A percentile compares a stretch with the other conserved stretches of the same genome.
Conservation (phyloP, 2,113 vertebrate species). For the Struthidea cinerea region DNA sequence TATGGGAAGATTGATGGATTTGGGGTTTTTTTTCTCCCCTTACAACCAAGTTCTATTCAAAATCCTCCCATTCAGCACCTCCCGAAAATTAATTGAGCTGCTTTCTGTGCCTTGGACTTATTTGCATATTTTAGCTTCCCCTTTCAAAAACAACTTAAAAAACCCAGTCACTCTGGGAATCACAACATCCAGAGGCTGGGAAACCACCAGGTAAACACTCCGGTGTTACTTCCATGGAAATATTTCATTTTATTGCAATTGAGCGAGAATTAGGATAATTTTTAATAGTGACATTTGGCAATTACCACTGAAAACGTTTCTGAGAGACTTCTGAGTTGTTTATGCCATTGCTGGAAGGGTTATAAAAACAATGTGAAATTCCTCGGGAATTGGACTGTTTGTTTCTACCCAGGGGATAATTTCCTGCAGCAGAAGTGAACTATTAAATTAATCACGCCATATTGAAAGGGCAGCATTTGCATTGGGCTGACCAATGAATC, state of each 20-base stretch:
- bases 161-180: not conserved
- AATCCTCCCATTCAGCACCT: not conserved
- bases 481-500: constrained; percentile 20
- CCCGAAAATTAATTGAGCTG: not conserved
- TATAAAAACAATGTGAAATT: not conserved
- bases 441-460: constrained; percentile 4
- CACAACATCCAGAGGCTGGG: not conserved
- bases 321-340: constrained; percentile 1
- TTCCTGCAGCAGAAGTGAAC: not conserved
- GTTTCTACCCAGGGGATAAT: not conserved
- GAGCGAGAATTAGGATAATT: not conserved
- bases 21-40: not conserved
- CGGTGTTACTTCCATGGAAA: not conserved
- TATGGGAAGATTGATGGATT: not conserved
- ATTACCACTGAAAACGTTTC: not conserved
- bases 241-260: not conserved
- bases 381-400: not conserved
- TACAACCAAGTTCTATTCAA: not conserved
- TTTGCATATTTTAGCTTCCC: not conserved
- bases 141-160: not conserved
- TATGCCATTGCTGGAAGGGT: not conserved
- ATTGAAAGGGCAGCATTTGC: constrained; percentile 57
- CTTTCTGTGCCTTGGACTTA: not conserved
- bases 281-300: not conserved
- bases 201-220: not conserved